Percentiles rank a stretch among this genome's conserved stretches.
Evolutionary conservation across 2,113 vertebrate species (phyloP).

Genomic region (Oryzias curvinotus): DNA sequence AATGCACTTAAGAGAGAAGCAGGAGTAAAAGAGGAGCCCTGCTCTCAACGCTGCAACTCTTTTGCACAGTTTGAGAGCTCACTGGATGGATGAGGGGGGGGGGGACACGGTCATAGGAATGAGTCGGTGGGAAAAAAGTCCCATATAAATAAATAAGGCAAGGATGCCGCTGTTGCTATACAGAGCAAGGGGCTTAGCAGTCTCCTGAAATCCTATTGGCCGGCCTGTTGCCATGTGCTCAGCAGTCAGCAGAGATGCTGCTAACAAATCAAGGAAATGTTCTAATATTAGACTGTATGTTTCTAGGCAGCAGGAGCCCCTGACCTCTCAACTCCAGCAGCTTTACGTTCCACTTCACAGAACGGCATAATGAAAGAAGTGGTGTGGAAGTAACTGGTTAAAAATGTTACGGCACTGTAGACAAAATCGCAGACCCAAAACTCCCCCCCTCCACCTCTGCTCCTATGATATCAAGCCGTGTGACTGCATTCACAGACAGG

Average conservation of each 20-base stretch:
- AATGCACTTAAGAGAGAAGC: slow-evolving; percentile 19
- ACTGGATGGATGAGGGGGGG: slow-evolving; percentile 42
- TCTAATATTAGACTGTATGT: slow-evolving; percentile 79
- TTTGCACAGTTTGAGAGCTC: slow-evolving; percentile 67
- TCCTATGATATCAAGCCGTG: slow-evolving; percentile 19
- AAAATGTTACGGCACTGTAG: slow-evolving; percentile 49
- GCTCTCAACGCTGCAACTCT: slow-evolving; percentile 52
- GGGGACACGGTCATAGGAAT: slow-evolving; percentile 62
- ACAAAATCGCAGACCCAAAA: slow-evolving; percentile 47
- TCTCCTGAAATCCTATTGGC: slow-evolving; percentile 73
- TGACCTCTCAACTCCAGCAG: slow-evolving; percentile 71
- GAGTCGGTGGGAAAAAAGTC: slow-evolving; percentile 60
- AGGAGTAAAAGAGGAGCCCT: slow-evolving; percentile 30
- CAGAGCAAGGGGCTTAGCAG: slow-evolving; percentile 66
- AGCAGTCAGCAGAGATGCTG: slow-evolving; percentile 71
- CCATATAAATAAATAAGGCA: slow-evolving; percentile 73
- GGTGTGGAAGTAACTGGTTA: slow-evolving; percentile 68
- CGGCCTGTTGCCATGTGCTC: slow-evolving; percentile 73
- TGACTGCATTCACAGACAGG: slow-evolving; percentile 9
- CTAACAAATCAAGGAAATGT: slow-evolving; percentile 77
- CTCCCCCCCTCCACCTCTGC: slow-evolving; percentile 5
- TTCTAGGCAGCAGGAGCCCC: slow-evolving; percentile 73
- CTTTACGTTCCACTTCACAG: slow-evolving; percentile 68
- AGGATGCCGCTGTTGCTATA: slow-evolving; percentile 76
- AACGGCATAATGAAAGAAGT: slow-evolving; percentile 70